These are phyloP conservation scores for Rostratula benghalensis DNA, from an alignment of 2,113 vertebrate genomes.

Conservation along the genomic window DNA sequence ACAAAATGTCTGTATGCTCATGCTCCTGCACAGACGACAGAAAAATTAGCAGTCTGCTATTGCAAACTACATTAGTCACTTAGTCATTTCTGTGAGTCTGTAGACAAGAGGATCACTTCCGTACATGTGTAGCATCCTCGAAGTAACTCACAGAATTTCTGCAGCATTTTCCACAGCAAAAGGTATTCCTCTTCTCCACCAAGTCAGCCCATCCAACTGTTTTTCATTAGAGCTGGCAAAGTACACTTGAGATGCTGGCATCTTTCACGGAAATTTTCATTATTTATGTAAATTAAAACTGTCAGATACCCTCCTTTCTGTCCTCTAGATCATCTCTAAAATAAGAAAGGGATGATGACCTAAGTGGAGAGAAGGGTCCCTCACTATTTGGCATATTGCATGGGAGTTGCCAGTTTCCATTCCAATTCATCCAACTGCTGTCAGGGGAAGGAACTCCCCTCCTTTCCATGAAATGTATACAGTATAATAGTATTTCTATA, in stretches of 20 bases:
- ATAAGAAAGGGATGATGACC: not conserved
- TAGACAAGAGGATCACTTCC: not conserved
- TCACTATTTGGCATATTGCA: not conserved
- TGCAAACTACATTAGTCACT: not conserved
- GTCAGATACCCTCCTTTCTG: not conserved
- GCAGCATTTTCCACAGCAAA: not conserved
- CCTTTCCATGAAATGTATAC: not conserved
- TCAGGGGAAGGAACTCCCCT: not conserved
- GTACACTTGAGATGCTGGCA: not conserved
- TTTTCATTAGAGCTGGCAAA: not conserved
- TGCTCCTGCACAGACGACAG: not conserved
- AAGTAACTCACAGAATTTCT: not conserved
- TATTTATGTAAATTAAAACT: not conserved
- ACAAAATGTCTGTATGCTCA: not conserved
- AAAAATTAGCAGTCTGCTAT: not conserved
- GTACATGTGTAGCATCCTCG: not conserved
- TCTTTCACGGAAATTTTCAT: not conserved
- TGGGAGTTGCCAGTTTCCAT: not conserved
- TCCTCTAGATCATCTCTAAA: not conserved
- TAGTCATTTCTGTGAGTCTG: not conserved
- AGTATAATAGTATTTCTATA: not conserved
- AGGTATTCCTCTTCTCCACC: not conserved
- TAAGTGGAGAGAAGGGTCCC: not conserved
- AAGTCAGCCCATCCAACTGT: not conserved
- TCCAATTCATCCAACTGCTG: not conserved